These are phyloP conservation scores for Falco peregrinus DNA, from an alignment of 2,797 vertebrate genomes.

Conservation along the genomic window DNA sequence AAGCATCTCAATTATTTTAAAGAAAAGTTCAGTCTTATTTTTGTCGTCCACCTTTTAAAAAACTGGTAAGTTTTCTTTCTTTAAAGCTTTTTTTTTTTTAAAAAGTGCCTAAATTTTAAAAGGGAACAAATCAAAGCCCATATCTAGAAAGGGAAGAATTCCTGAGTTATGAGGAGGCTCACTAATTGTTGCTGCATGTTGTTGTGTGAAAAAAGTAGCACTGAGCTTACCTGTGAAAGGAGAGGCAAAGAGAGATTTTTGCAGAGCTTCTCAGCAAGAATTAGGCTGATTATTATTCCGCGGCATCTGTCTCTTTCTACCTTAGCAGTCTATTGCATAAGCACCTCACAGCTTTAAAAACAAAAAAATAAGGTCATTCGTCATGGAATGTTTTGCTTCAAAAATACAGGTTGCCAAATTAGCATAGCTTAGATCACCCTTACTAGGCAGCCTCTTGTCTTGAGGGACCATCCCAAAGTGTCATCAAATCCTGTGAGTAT, in stretches of 20 bases:
- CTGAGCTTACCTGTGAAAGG: not conserved
- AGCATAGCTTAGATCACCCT: constrained; percentile 59
- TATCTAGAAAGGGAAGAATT: not conserved
- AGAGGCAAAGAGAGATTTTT: not conserved
- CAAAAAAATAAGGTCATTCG: constrained; percentile 63
- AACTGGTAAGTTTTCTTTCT: not conserved
- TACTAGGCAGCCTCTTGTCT: constrained; percentile 28
- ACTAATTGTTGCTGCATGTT: not conserved
- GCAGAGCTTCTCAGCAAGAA: constrained; percentile 25
- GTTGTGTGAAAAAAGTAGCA: not conserved
- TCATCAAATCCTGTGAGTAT: not conserved
- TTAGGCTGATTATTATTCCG: constrained; percentile 51
- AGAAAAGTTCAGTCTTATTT: not conserved
- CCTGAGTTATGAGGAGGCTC: not conserved
- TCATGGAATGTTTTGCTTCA: constrained; percentile 61
- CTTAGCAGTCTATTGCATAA: constrained; percentile 63
- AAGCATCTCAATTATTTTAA: not conserved
- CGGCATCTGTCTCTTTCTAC: constrained; percentile 45
- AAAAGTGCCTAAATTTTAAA: not conserved
- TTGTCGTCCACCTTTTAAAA: not conserved
- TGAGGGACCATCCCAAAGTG: constrained; percentile 29
- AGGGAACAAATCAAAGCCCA: not conserved
- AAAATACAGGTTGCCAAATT: constrained; percentile 58
- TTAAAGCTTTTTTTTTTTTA: not conserved
- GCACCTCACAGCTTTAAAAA: constrained; percentile 51